Evolutionary conservation across 2,888 invertebrate genomes (phyloP).

Genomic region (Abrostola tripartita): DNA sequence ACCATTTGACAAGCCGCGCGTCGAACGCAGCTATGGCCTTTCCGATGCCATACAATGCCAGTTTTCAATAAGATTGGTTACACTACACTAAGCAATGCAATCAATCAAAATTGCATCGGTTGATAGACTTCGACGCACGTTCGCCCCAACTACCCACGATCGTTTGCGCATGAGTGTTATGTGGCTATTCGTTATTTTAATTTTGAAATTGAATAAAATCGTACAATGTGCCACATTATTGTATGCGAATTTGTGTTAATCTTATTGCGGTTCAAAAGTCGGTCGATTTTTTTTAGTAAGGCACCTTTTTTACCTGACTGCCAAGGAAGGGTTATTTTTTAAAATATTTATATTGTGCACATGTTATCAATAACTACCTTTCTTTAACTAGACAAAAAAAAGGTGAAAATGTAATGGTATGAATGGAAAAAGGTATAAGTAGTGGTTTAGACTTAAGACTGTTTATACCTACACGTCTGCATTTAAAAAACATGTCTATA

Average conservation of each 20-base stretch:
- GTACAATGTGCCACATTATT: not conserved
- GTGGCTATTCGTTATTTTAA: conserved; percentile 50
- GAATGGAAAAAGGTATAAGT: too few relatives aligned
- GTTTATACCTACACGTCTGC: too few relatives aligned
- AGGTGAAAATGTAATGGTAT: too few relatives aligned
- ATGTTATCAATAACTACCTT: too few relatives aligned
- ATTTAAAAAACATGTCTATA: too few relatives aligned
- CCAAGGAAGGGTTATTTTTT: too few relatives aligned
- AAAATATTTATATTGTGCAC: too few relatives aligned
- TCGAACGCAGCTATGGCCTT: conserved; percentile 84
- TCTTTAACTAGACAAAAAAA: too few relatives aligned
- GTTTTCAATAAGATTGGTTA: conserved; percentile 88
- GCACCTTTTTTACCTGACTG: too few relatives aligned
- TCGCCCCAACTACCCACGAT: conserved; percentile 68
- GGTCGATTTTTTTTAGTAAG: too few relatives aligned
- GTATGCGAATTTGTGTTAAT: conserved; percentile 10
- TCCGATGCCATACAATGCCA: conserved; percentile 81
- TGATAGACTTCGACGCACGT: conserved; percentile 78
- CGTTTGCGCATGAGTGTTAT: conserved; percentile 61
- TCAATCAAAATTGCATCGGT: conserved; percentile 88
- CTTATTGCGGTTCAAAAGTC: conserved; percentile 2
- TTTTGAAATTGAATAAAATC: conserved; percentile 38
- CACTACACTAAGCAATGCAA: conserved; percentile 88
- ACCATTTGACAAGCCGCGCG: conserved; percentile 85
- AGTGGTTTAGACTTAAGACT: too few relatives aligned